Evolutionary conservation across 1,140 invertebrate genomes (phyloP), one percentile per base, ranked within the genome.

Genomic region (Atopsyche davidsoni): DNA sequence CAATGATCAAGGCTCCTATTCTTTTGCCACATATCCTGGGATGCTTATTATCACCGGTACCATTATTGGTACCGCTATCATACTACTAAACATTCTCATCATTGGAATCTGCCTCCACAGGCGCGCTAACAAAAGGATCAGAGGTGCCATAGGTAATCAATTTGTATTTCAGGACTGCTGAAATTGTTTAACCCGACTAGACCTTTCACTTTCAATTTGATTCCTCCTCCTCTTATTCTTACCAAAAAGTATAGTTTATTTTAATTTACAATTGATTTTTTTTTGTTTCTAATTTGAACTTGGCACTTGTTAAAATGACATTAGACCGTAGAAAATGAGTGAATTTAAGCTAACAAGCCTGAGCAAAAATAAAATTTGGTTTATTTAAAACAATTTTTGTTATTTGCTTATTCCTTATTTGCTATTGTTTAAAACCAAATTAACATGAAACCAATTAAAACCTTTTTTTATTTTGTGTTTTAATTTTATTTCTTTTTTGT

Each of bases 61-160:
- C 45, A 62, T 70, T 59, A 64, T 77, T 39, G 75, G 76, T 13
- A 77, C 75, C 39, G 78, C 79, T 35, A 74, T 80, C 36, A 77
- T 91, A 55, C 79, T 92, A 19, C 77, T 92, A 62, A 92, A 92
- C 71, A 81, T 92, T 60, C 79, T 90, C 49, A 76, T 93, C 64
- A 87, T 93, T 53, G 84, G 88, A 45, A 92, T 88, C 71, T 93
- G 90, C 72, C 80, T 94, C 47, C 81, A 87, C 62, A 78, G 84
- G 64, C 77, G 79, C 73, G 77, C 81, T 46, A 83, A 83, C 64
- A 85, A 85, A 67, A 75, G 82, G 62, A 70, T 81, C n/a, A 72
- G 76, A 84, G 84, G 79, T 52, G 67, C 64, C 32, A 40, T 58
- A 47, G 67, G 69, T 70, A 69, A 59, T 38, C 48, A 19, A 32